Conservation (phyloP, 1,140 invertebrate species). For the Campoletis sonorensis region DNA sequence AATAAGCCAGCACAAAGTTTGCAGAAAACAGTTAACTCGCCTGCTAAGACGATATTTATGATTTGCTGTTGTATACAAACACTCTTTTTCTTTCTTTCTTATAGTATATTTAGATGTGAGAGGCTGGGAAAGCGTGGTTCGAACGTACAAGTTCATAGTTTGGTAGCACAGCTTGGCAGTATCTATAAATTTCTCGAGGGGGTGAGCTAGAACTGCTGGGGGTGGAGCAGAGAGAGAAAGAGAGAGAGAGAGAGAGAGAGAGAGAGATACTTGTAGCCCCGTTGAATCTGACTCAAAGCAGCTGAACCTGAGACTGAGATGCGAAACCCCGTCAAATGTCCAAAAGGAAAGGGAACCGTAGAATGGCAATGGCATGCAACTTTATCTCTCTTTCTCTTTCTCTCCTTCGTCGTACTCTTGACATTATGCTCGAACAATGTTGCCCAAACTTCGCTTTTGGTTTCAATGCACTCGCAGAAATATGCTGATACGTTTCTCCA, state of each 20-base stretch:
- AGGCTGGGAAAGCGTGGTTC: not conserved
- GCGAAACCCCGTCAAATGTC: conserved; percentile 29
- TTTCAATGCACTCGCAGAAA: not conserved
- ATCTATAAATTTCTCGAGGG: conserved; percentile 25
- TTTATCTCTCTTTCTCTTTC: not conserved
- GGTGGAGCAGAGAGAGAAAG: not conserved
- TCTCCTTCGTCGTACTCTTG: not conserved
- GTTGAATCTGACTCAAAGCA: conserved; percentile 11
- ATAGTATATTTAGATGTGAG: not conserved
- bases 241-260: not conserved
- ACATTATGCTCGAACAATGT: not conserved
- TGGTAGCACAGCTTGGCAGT: conserved; percentile 18
- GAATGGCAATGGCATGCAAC: not conserved
- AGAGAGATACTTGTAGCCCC: not conserved
- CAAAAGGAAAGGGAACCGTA: not conserved
- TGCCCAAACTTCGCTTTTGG: conserved; percentile 5
- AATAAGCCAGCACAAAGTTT: not conserved
- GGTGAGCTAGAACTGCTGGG: not conserved
- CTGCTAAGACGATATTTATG: conserved; percentile 27
- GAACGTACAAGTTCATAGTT: conserved; percentile 11
- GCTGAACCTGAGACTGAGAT: conserved; percentile 5
- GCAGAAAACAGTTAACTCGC: not conserved
- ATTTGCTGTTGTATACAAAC: not conserved
- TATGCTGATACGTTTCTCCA: not conserved
- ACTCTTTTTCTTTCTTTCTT: not conserved